Percentiles rank a stretch among this genome's conserved stretches.
Evolutionary conservation across 1,140 invertebrate genomes (phyloP).

Genomic region (Solen grandis): DNA sequence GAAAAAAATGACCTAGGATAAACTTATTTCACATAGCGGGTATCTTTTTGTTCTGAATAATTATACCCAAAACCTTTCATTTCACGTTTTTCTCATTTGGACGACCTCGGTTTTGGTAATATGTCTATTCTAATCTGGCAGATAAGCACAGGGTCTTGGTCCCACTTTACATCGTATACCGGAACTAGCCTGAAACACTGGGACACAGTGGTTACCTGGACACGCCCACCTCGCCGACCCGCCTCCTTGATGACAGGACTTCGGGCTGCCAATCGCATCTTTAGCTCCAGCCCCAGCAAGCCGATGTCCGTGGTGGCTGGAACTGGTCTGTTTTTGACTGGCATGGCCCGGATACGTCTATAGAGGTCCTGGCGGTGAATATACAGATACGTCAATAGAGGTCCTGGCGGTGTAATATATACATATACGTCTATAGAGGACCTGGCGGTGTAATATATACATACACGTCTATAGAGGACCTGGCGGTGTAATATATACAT

Average conservation of each 20-base stretch:
- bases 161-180: conserved; percentile 8
- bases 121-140: no score
- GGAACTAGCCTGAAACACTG: conserved; percentile 9
- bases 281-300: conserved; percentile 12
- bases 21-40: no score
- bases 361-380: conserved; percentile 6
- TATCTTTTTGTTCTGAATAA: no score
- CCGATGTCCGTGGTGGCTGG: conserved; percentile 5
- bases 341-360: conserved; percentile 5
- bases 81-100: no score
- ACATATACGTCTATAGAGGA: no score
- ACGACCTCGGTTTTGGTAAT: no score
- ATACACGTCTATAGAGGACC: no score
- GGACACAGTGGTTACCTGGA: not conserved
- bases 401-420: no score
- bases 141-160: conserved; percentile 9
- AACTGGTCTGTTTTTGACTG: conserved; percentile 1
- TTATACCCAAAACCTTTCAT: no score
- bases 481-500: no score
- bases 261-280: conserved; percentile 25
- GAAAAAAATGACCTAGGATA: no score
- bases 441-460: no score
- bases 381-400: not conserved
- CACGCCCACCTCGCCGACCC: not conserved
- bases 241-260: conserved; percentile 3